phyloP scores from a whole-genome alignment of 2,113 vertebrate genomes.

The Entomyzon cyanotis region DNA sequence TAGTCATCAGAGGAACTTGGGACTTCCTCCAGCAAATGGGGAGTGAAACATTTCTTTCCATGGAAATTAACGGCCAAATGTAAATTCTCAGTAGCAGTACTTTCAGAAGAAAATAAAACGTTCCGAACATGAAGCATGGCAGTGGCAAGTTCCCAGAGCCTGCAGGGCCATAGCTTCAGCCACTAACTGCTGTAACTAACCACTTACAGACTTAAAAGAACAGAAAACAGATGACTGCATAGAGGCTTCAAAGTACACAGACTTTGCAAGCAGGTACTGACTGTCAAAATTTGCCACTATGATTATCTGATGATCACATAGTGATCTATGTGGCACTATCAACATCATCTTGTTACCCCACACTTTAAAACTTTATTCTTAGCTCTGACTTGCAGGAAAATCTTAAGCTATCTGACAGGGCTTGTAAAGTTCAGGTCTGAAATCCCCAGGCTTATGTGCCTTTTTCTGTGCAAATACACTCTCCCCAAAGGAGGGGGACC shows the following conservation, averaged over 20 bases:
- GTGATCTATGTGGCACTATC: accelerated
- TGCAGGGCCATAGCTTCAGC: neutral
- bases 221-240: neutral
- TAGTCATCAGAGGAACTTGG: constrained; percentile 17
- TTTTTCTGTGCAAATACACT: neutral
- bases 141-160: neutral
- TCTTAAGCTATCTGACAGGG: neutral
- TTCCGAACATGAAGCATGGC: neutral
- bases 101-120: neutral
- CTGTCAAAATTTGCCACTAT: neutral
- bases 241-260: neutral
- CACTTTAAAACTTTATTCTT: neutral
- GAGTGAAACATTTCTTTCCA: constrained; percentile 8
- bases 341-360: neutral
- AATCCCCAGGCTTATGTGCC: neutral
- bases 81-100: constrained; percentile 1
- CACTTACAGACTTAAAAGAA: neutral
- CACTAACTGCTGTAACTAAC: neutral
- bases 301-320: neutral
- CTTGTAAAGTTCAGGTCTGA: neutral
- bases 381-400: neutral
- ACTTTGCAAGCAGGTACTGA: neutral
- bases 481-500: neutral
- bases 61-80: constrained; percentile 9
- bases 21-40: neutral